Conservation (phyloP, 2,797 vertebrate species). For the Hippoglossus hippoglossus region DNA sequence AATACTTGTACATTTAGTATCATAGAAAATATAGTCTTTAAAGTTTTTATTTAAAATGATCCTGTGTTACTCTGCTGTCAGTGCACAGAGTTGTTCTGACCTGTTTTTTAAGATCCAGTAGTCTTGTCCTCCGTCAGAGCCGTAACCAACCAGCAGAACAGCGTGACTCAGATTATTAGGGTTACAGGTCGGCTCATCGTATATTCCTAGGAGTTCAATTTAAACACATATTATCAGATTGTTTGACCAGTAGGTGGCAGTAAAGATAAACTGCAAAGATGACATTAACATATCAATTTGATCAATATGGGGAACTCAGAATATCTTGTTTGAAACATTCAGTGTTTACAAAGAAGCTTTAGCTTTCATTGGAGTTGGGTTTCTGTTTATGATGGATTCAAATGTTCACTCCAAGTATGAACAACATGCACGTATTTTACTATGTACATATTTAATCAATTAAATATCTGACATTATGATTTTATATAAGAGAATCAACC, state of each 20-base stretch:
- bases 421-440: background rate
- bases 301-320: too few relatives aligned
- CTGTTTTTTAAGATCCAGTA: constrained; percentile 88
- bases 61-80: background rate
- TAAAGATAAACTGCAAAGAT: background rate
- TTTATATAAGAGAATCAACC: constrained; percentile 59
- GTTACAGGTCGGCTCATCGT: constrained; percentile 80
- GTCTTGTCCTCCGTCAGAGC: constrained; percentile 79
- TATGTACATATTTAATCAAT: background rate
- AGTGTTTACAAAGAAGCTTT: too few relatives aligned
- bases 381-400: background rate
- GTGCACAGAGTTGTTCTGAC: constrained; percentile 19
- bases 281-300: background rate
- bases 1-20: background rate
- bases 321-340: too few relatives aligned
- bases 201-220: constrained; percentile 77
- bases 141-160: constrained; percentile 84
- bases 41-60: too few relatives aligned
- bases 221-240: background rate
- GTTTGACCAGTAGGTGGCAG: background rate
- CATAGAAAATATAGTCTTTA: background rate
- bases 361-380: background rate
- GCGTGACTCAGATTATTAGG: constrained; percentile 83
- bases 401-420: background rate
- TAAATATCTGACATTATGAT: too few relatives aligned